Evolutionary conservation across 1,140 invertebrate species (phyloP).

Genomic region (Halictus rubicundus): DNA sequence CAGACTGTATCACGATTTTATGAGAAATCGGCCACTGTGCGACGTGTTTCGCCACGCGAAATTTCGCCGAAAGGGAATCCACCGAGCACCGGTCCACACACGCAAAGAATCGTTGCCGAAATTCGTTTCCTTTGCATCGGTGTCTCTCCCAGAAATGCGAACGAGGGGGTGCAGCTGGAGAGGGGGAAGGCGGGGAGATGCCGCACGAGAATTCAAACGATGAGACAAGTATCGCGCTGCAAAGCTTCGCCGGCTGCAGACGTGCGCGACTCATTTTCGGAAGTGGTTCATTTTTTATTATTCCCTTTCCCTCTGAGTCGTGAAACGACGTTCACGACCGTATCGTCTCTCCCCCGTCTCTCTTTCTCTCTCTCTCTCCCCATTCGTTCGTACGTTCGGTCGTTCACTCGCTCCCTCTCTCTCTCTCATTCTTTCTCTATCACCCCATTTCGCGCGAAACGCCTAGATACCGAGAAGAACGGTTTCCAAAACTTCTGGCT

Average conservation of each 20-base stretch:
- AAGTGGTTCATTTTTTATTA: conserved; percentile 57
- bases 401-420: too few species aligned
- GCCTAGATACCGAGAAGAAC: too few species aligned
- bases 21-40: background rate
- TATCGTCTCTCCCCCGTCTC: background rate
- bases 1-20: background rate
- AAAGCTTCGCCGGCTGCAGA: conserved; percentile 32
- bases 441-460: too few species aligned
- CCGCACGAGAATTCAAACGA: conserved; percentile 34
- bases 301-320: conserved; percentile 25
- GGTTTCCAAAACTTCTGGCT: background rate
- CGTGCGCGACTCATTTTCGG: conserved; percentile 54
- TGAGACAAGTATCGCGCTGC: conserved; percentile 35
- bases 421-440: too few species aligned
- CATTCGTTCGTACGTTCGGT: too few species aligned
- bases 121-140: conserved; percentile 15
- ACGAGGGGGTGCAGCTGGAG: background rate
- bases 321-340: conserved; percentile 33
- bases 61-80: background rate
- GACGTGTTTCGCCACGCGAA: background rate
- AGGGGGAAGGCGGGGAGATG: background rate
- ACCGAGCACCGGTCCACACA: background rate
- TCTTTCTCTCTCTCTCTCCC: too few species aligned
- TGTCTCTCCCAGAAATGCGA: background rate
- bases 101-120: background rate